Percentiles rank a stretch among this genome's conserved stretches.
Evolutionary conservation across 2,113 vertebrate species (phyloP).

Genomic region (Tragelaphus imberbis): DNA sequence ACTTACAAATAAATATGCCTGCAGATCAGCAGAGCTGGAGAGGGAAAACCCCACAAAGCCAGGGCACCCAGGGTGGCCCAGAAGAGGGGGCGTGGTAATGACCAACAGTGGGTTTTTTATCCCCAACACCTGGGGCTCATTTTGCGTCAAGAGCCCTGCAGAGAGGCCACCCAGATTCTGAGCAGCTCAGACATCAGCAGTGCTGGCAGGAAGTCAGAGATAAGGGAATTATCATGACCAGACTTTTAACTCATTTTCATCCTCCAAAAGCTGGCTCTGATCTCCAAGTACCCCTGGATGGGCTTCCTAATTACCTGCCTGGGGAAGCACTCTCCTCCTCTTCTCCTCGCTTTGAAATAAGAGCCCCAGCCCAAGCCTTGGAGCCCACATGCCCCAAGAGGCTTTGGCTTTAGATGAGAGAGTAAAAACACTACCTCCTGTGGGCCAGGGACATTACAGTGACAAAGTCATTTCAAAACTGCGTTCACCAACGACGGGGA

Average conservation of each 20-base stretch:
- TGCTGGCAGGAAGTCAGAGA: neutral
- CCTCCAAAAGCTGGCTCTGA: neutral
- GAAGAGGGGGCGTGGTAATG: neutral
- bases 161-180: neutral
- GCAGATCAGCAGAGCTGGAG: neutral
- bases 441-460: neutral
- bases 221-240: neutral
- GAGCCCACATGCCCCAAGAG: neutral
- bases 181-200: neutral
- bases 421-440: neutral
- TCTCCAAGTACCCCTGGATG: neutral
- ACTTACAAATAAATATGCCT: conserved; percentile 52
- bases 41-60: conserved; percentile 38
- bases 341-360: neutral
- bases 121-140: neutral
- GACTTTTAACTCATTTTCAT: neutral
- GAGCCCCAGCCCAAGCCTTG: neutral
- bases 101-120: neutral
- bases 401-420: neutral
- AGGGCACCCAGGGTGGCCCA: conserved; percentile 27
- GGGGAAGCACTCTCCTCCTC: neutral
- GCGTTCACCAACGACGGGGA: accelerated
- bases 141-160: neutral
- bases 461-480: neutral
- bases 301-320: neutral